phyloP scores from a whole-genome alignment of 2,888 invertebrate species.

The Oscheius sp. region DNA sequence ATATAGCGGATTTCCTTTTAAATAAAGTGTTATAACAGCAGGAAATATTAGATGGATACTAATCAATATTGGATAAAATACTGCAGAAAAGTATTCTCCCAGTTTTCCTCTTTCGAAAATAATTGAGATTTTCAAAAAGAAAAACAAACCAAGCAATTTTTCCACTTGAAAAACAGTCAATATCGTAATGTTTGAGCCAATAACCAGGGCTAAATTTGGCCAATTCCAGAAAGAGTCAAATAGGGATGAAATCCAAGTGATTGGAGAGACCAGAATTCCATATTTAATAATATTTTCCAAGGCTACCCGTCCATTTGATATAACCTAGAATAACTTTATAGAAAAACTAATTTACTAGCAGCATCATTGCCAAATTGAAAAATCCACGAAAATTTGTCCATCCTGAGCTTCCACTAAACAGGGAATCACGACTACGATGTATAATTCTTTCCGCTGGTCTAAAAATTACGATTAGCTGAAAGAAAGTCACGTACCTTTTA shows the following conservation, averaged over 20 bases:
- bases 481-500: no score
- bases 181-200: constrained; percentile 85
- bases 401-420: constrained; percentile 84
- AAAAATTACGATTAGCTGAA: constrained; percentile 1
- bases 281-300: constrained; percentile 94
- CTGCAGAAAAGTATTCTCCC: constrained; percentile 77
- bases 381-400: constrained; percentile 75
- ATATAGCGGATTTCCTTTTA: constrained; percentile 66
- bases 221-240: constrained; percentile 75
- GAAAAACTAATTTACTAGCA: constrained; percentile 71
- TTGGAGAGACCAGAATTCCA: constrained; percentile 91
- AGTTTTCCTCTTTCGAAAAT: constrained; percentile 48
- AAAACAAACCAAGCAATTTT: constrained; percentile 80
- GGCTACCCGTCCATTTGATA: constrained; percentile 81
- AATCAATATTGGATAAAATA: constrained; percentile 82
- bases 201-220: constrained; percentile 73
- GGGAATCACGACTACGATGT: constrained; percentile 65
- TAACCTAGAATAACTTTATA: constrained; percentile 75
- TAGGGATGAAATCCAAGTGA: constrained; percentile 82
- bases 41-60: constrained; percentile 82
- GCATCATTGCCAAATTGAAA: constrained; percentile 74
- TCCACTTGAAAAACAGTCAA: constrained; percentile 83
- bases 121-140: background rate
- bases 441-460: constrained; percentile 56
- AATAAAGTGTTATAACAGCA: constrained; percentile 55